phyloP scores from a whole-genome alignment of 2,888 invertebrate species.

The Galerucella calmariensis region DNA sequence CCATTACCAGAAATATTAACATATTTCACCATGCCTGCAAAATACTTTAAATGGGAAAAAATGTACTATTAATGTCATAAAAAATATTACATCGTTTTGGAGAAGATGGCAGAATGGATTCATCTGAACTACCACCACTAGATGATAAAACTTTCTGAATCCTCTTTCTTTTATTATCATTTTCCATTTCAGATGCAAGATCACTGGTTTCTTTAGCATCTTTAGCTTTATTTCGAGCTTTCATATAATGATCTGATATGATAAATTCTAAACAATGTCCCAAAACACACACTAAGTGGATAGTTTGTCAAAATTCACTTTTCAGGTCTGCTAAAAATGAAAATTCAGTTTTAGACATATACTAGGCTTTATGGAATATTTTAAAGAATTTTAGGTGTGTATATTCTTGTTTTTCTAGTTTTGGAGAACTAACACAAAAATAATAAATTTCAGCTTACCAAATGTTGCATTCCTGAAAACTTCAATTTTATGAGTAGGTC shows the following conservation, averaged over 20 bases:
- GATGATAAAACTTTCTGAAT: slow-evolving; percentile 28
- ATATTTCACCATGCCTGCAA: slow-evolving; percentile 20
- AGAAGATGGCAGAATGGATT: slow-evolving; percentile 26
- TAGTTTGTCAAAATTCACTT: no score
- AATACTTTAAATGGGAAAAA: slow-evolving; percentile 23
- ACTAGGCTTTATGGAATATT: slow-evolving; percentile 13
- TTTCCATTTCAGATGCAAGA: slow-evolving; percentile 2
- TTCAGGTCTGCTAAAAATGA: slow-evolving; percentile 15
- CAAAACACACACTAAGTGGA: background rate
- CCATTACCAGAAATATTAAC: slow-evolving; percentile 14
- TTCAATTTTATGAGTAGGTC: no score
- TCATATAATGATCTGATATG: slow-evolving; percentile 22
- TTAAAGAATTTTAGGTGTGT: background rate
- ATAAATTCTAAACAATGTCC: background rate
- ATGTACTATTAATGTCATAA: slow-evolving; percentile 11
- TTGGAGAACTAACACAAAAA: background rate
- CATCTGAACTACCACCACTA: slow-evolving; percentile 25
- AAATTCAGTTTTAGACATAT: slow-evolving; percentile 17
- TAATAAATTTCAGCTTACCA: slow-evolving; percentile 1
- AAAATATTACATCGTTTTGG: slow-evolving; percentile 24
- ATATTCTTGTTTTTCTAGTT: background rate
- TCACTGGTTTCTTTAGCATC: no score
- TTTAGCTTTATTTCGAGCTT: no score
- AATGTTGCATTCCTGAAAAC: no score
- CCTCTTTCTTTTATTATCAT: slow-evolving; percentile 22